Percentiles rank a stretch among this genome's conserved stretches.
phyloP scores from a whole-genome alignment of 2,113 vertebrate genomes.

The Oreotrochilus melanogaster region DNA sequence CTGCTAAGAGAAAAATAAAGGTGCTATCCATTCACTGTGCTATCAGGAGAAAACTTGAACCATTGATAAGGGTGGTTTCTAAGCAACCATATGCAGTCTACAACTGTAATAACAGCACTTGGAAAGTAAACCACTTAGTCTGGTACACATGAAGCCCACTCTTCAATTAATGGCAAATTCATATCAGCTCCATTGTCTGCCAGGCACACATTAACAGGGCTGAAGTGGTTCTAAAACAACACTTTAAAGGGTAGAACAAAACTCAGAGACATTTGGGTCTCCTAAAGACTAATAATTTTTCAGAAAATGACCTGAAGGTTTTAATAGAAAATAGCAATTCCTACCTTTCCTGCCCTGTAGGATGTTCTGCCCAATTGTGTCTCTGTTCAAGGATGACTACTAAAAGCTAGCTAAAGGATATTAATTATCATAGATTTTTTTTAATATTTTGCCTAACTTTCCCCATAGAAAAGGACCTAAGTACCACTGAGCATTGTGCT shows the following conservation, averaged over 20 bases:
- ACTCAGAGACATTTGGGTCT: neutral
- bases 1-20: neutral
- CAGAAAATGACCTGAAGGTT: neutral
- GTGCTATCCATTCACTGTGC: neutral
- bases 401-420: neutral
- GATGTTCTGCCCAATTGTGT: neutral
- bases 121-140: conserved; percentile 8
- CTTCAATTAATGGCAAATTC: conserved; percentile 9
- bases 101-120: conserved; percentile 13
- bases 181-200: conserved; percentile 20
- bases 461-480: neutral
- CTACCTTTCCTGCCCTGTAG: neutral
- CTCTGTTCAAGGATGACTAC: neutral
- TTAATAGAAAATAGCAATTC: neutral
- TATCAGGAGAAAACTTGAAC: conserved; percentile 41
- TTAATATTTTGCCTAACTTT: neutral
- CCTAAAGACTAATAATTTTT: neutral
- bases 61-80: conserved; percentile 51
- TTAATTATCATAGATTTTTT: neutral
- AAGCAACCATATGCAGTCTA: conserved; percentile 53
- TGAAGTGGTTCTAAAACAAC: conserved; percentile 1
- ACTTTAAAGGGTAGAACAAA: neutral
- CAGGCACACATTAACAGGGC: neutral
- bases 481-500: neutral
- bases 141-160: neutral